A percentile compares a stretch with the other conserved stretches of the same genome.
These are phyloP conservation scores for Drosophila santomea DNA, from an alignment of 1,140 invertebrate genomes.

Conservation along the genomic window DNA sequence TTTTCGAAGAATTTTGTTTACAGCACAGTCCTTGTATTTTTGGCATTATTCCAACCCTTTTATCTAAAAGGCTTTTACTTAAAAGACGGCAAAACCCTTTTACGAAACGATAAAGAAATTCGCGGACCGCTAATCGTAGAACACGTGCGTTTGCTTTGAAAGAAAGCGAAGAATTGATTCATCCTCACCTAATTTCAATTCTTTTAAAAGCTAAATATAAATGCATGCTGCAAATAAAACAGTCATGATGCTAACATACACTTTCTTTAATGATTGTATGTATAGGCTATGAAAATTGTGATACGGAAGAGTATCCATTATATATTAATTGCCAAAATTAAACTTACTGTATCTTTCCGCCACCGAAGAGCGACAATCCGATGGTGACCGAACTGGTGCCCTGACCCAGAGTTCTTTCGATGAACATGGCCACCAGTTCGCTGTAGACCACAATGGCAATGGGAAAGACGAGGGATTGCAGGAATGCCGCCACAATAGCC, in stretches of 20 bases:
- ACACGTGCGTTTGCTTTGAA: background rate
- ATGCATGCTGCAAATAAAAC: background rate
- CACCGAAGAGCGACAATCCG: conserved; percentile 85
- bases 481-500: conserved; percentile 86
- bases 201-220: conserved; percentile 3
- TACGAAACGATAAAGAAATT: background rate
- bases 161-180: conserved; percentile 4
- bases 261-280: background rate
- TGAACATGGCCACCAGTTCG: conserved; percentile 88
- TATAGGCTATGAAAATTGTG: no score
- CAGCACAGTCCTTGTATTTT: background rate
- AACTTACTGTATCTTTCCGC: conserved; percentile 85
- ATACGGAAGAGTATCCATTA: no score
- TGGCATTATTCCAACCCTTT: background rate
- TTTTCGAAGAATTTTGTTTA: background rate
- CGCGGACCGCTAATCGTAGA: background rate
- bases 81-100: background rate
- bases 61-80: background rate
- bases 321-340: no score
- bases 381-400: conserved; percentile 83
- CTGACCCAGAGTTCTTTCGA: conserved; percentile 84
- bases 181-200: background rate
- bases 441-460: conserved; percentile 89
- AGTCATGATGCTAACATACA: background rate
- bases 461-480: conserved; percentile 88